Evolutionary conservation across 2,797 vertebrate species (phyloP).

Genomic region (Percopsis omiscomaycus): DNA sequence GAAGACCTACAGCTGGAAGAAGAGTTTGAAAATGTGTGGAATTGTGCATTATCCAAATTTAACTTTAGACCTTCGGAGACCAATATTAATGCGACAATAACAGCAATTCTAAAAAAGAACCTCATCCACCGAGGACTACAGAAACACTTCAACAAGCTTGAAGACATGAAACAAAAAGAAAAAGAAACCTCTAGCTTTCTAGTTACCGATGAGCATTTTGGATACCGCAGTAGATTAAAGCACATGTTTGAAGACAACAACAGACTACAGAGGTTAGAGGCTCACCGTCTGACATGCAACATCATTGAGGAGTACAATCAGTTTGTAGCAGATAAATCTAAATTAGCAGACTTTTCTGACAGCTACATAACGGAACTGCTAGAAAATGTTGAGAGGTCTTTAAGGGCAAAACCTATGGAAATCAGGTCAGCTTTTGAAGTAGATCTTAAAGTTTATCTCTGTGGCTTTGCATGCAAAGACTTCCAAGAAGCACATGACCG

Average conservation of each 20-base stretch:
- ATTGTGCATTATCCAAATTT: slow-evolving; percentile 58
- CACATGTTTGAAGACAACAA: slow-evolving; percentile 72
- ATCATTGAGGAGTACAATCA: slow-evolving; percentile 63
- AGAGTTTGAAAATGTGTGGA: slow-evolving; percentile 75
- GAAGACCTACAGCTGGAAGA: slow-evolving; percentile 61
- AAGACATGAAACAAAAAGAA: slow-evolving; percentile 12
- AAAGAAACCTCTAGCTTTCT: slow-evolving; percentile 46
- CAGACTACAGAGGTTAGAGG: slow-evolving; percentile 52
- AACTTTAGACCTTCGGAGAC: slow-evolving; percentile 62
- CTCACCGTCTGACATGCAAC: slow-evolving; percentile 52
- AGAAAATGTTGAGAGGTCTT: slow-evolving; percentile 63
- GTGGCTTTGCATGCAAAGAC: slow-evolving; percentile 61
- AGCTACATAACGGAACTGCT: slow-evolving; percentile 71
- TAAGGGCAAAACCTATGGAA: slow-evolving; percentile 61
- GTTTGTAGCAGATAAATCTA: slow-evolving; percentile 64
- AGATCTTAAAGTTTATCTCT: slow-evolving; percentile 74
- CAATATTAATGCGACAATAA: slow-evolving; percentile 64
- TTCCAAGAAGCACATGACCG: slow-evolving; percentile 73
- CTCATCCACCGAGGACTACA: slow-evolving; percentile 58
- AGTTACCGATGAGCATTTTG: slow-evolving; percentile 70
- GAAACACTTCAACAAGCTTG: slow-evolving; percentile 65
- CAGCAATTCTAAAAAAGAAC: slow-evolving; percentile 63
- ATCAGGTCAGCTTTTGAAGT: slow-evolving; percentile 69
- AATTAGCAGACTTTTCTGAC: slow-evolving; percentile 68
- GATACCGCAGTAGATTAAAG: slow-evolving; percentile 70